Conservation (phyloP, 2,113 vertebrate genomes). For the Ammodytes dubius region DNA sequence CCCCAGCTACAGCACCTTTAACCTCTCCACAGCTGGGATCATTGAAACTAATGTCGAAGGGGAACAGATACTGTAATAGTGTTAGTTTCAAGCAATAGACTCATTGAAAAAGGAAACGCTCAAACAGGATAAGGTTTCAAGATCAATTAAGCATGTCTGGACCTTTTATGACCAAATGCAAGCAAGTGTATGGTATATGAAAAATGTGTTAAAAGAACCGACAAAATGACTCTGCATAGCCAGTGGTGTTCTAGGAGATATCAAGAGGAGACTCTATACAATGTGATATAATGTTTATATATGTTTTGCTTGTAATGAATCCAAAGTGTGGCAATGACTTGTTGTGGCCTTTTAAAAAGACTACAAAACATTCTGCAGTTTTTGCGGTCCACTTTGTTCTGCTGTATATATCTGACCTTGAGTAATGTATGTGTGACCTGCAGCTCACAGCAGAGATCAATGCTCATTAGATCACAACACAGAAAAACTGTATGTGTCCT, state of each 20-base stretch:
- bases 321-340: background rate
- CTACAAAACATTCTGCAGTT: background rate
- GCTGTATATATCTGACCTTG: slow-evolving; percentile 11
- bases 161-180: background rate
- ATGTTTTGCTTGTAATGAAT: background rate
- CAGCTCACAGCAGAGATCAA: slow-evolving; percentile 26
- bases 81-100: background rate
- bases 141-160: background rate
- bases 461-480: slow-evolving; percentile 45
- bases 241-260: background rate
- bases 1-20: slow-evolving; percentile 11
- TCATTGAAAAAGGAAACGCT: slow-evolving; percentile 6
- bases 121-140: background rate
- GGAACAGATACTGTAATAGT: slow-evolving; percentile 36
- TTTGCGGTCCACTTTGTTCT: background rate
- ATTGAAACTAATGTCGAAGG: slow-evolving; percentile 41
- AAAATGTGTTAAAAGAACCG: background rate
- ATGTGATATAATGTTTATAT: background rate
- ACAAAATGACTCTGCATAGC: background rate
- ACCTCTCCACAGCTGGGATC: slow-evolving; percentile 17
- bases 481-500: slow-evolving; percentile 7
- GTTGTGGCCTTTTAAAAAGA: slow-evolving; percentile 4
- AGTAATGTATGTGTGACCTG: slow-evolving; percentile 10
- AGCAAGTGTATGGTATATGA: background rate
- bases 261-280: background rate